Evolutionary conservation across 2,797 vertebrate genomes (phyloP), one percentile per base, ranked within the genome.

Genomic region (Aulostomus chinensis): DNA sequence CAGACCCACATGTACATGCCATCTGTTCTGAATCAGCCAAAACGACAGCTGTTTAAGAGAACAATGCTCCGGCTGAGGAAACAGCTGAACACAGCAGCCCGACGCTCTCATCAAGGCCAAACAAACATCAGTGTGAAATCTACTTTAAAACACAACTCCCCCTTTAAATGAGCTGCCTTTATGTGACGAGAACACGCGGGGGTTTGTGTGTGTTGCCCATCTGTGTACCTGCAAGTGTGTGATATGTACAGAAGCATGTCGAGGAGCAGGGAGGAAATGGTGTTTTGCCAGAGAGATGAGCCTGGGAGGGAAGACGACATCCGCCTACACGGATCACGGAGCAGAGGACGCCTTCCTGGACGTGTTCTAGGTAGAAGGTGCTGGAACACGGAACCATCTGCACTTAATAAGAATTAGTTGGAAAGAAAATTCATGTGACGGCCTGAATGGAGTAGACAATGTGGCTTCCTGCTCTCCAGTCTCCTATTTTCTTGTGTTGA

Each of bases 11-110:
- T 81, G 83, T 75, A 75, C 86, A 67, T 72, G 78, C 88, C 91
- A 91, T 91, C 90, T 92, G 91, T 88, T 91, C 88, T 86, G 78
- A 87, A 91, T 92, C 89, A 88, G 87, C 83, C 88, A 84, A 88
- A 90, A 86, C 83, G 83, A 89, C 90, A 93, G 89, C 89, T 91
- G 91, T 88, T 89, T 88, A 90, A 91, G 88, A 90, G 89, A 90
- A 92, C 87, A 87, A 89, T 85, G 80, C 80, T 71, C 71, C 66
- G 75, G 80, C 82, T 83, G 81, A 88, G 78, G 76, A 85, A 82
- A 78, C 82, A 76, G 70, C 50, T 29, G 56, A 58, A 62, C 58
- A 57, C 76, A 68, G 76, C 69, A 70, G 79, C 73, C 35, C 32
- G 12, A 46, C 18, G 22, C 55, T 60, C 81, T 70, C 78, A 70